These are phyloP conservation scores for Mareca penelope DNA, from an alignment of 2,797 vertebrate genomes.

Conservation along the genomic window DNA sequence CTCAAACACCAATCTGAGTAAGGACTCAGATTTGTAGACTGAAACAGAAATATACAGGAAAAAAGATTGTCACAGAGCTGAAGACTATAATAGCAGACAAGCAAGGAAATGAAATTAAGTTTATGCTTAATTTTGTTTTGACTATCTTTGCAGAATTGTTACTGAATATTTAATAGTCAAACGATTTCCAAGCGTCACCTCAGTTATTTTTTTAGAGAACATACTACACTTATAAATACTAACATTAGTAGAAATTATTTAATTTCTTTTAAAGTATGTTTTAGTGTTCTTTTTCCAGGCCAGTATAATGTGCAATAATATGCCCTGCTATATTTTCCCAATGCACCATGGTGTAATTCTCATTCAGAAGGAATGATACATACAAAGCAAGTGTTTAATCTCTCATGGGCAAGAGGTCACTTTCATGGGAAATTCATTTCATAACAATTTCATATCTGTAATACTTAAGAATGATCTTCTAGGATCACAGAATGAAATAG, in stretches of 20 bases:
- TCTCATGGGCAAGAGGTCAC: neutral
- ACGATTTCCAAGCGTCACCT: neutral
- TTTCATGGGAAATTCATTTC: constrained; percentile 52
- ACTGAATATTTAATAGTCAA: neutral
- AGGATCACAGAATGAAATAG: constrained; percentile 4
- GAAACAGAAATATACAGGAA: neutral
- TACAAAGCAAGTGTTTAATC: constrained; percentile 55
- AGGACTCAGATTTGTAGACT: neutral
- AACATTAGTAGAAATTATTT: neutral
- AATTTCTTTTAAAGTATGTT: neutral
- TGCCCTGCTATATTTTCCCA: neutral
- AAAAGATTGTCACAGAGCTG: neutral
- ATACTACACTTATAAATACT: neutral
- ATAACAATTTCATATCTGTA: constrained; percentile 21
- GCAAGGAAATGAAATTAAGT: neutral
- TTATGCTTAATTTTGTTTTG: neutral
- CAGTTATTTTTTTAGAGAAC: neutral
- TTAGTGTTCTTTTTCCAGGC: neutral
- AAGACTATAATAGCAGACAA: neutral
- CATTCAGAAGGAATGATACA: neutral
- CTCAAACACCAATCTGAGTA: neutral
- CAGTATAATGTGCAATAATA: neutral
- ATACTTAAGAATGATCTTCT: constrained; percentile 44
- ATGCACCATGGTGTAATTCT: neutral
- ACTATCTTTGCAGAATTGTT: neutral